Base-by-base conservation (phyloP, 2,888 invertebrate species). In the Apantesis nais region DNA sequence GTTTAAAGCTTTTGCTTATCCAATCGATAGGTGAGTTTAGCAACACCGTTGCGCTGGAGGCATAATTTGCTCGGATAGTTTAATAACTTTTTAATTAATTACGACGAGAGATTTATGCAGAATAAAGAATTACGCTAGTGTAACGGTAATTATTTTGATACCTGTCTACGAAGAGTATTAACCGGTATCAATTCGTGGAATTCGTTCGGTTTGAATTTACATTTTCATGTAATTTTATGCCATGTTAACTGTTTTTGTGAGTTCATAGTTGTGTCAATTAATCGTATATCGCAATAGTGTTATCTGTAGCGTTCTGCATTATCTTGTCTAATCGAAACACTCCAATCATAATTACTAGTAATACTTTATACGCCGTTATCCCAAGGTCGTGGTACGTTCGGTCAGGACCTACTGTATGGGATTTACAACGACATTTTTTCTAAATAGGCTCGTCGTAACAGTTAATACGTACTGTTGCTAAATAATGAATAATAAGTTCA, bases 261-360 rank as follows among this genome's bases (percentile, higher is more conserved):
- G 61, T 34, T 34, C 61, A 61, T 44, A 64, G 44, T 71, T 48
- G 55, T 71, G 70, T 73, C 65, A 73, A 70, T 78, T 55, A 70
- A 73, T 66, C 63, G 63, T 67, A 60, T 75, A 55, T 75, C 69
- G 64, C 65, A 65, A 5, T 14, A 55, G 29, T 58, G 41, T 72
- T 74, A 78, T 74, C 67, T 70, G 70, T 67, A 66, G 61, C 72
- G 74, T 70, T 71, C 70, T 34, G 61, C 67, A 58, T 67, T 81
- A 81, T 79, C 79, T 72, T 70, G 41, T 58, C 55, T 67, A 76
- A 79, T 74, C 76, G 66, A 72, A 79, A 64, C 69, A 74, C 81
- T 79, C 65, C n/a, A 73, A 44, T 66, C 81, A 79, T 79, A 79
- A 79, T 79, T 78, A 71, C 67, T 66, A 48, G 66, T 73, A 62